phyloP scores from a whole-genome alignment of 1,140 invertebrate genomes.

The Gryon sp. region DNA sequence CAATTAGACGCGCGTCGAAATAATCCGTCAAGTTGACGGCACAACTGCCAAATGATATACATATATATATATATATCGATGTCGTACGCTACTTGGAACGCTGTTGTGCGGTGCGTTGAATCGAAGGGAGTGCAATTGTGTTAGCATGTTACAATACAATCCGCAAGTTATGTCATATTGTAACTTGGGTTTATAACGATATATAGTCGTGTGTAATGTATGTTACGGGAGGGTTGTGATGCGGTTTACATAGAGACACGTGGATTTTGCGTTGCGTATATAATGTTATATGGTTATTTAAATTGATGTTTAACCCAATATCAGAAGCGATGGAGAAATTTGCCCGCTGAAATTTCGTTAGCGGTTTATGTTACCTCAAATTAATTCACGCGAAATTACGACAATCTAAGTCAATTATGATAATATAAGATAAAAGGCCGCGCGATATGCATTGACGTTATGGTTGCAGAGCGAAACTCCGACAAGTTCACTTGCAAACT shows the following conservation, averaged over 20 bases:
- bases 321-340: conserved; percentile 12
- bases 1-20: conserved; percentile 11
- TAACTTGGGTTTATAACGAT: too few relatives aligned
- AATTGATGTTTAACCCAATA: conserved; percentile 36
- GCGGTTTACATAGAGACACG: background rate
- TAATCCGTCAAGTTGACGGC: conserved; percentile 11
- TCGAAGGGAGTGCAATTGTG: conserved; percentile 21
- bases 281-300: conserved; percentile 27
- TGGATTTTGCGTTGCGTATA: too few relatives aligned
- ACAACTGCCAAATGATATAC: conserved; percentile 5
- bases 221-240: background rate
- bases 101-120: too few relatives aligned
- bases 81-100: too few relatives aligned
- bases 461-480: too few relatives aligned
- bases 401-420: conserved; percentile 6
- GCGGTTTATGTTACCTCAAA: conserved; percentile 33
- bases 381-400: conserved; percentile 22
- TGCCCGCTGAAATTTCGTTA: conserved; percentile 16
- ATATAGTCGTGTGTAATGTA: too few relatives aligned
- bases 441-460: too few relatives aligned
- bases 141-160: conserved; percentile 12
- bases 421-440: too few relatives aligned
- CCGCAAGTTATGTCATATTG: background rate
- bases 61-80: too few relatives aligned
- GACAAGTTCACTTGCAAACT: too few relatives aligned